phyloP scores from a whole-genome alignment of 2,888 invertebrate genomes.

The Acronicta leporina region DNA sequence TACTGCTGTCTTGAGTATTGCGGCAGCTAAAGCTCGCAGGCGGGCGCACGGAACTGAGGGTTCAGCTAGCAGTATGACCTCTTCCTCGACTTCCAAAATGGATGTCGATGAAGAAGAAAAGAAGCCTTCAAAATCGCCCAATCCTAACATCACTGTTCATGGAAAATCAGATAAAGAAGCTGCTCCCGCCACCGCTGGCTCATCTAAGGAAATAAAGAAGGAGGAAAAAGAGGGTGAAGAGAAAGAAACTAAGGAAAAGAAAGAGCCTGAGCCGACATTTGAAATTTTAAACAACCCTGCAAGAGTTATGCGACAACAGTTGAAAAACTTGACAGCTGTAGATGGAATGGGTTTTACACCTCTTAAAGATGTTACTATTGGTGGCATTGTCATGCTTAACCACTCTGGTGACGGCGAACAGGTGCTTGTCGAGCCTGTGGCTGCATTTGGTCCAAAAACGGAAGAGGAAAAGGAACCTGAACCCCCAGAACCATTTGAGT shows the following conservation, averaged over 20 bases:
- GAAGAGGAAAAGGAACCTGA: conserved; percentile 99
- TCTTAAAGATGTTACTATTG: conserved; percentile 97
- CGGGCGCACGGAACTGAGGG: conserved; percentile 93
- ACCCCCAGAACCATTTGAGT: conserved; percentile 99
- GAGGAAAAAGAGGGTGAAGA: conserved; percentile 85
- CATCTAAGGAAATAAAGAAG: conserved; percentile 86
- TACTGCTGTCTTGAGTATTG: conserved; percentile 98
- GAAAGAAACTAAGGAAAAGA: conserved; percentile 87
- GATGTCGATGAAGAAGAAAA: conserved; percentile 93
- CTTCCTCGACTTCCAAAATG: conserved; percentile 93
- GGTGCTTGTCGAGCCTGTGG: conserved; percentile 97
- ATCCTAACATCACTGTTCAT: conserved; percentile 85
- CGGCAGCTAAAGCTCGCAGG: conserved; percentile 96
- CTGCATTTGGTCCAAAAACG: conserved; percentile 96
- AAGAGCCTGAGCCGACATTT: conserved; percentile 97
- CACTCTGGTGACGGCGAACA: conserved; percentile 95
- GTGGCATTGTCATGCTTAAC: conserved; percentile 98
- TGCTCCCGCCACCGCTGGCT: conserved; percentile 55
- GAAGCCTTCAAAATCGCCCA: conserved; percentile 84
- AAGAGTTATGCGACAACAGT: conserved; percentile 97
- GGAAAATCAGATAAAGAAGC: conserved; percentile 84
- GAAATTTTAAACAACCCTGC: conserved; percentile 98
- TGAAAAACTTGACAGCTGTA: conserved; percentile 93
- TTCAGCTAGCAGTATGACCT: conserved; percentile 88
- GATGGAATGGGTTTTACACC: conserved; percentile 95